Percentiles rank a stretch among this genome's conserved stretches.
Evolutionary conservation across 2,888 invertebrate genomes (phyloP).

Genomic region (Blera fallax): DNA sequence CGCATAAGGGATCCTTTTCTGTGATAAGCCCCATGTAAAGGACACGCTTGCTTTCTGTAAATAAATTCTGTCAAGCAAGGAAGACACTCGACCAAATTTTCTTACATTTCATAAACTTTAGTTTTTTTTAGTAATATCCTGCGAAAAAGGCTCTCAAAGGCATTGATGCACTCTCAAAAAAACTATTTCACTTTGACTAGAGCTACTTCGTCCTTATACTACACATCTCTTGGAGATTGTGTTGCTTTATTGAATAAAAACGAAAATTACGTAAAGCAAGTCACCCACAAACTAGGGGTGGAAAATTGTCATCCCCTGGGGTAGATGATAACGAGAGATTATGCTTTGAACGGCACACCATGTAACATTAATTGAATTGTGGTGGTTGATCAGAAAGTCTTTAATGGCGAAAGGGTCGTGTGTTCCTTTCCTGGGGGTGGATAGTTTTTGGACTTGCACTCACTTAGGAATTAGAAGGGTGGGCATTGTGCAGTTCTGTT

Average conservation of each 20-base stretch:
- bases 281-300: background rate
- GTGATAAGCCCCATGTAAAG: too few relatives aligned
- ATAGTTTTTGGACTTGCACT: background rate
- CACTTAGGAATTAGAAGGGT: background rate
- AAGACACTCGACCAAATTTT: too few relatives aligned
- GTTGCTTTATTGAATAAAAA: background rate
- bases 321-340: background rate
- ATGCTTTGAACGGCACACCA: conserved; percentile 7
- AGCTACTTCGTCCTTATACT: background rate
- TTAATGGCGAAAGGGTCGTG: conserved; percentile 3
- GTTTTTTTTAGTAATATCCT: background rate
- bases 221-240: too few relatives aligned
- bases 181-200: background rate
- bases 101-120: too few relatives aligned
- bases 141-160: background rate
- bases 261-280: background rate
- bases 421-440: background rate
- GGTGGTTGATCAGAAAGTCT: background rate
- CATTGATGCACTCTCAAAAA: too few relatives aligned
- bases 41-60: too few relatives aligned
- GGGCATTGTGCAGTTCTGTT: background rate
- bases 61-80: too few relatives aligned
- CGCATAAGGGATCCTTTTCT: too few relatives aligned
- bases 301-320: background rate
- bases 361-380: conserved; percentile 30